phyloP scores from a whole-genome alignment of 92 coral and sea anemone species.

The Umimayanthus chanpuru region DNA sequence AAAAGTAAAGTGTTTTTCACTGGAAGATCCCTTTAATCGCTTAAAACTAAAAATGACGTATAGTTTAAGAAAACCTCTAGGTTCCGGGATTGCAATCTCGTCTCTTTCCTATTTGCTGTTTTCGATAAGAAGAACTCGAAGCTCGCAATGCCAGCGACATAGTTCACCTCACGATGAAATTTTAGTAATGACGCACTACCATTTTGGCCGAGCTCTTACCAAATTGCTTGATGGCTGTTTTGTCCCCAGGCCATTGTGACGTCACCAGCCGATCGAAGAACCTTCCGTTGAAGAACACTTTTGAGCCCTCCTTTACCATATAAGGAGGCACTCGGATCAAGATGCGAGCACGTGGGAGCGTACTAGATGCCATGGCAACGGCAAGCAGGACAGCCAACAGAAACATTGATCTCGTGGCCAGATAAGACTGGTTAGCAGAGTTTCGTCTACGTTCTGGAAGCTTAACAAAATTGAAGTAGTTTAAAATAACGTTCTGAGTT shows the following conservation, averaged over 20 bases:
- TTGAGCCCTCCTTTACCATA: constrained; percentile 65
- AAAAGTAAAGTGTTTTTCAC: too few relatives aligned
- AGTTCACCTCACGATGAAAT: not conserved
- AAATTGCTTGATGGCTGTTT: constrained; percentile 61
- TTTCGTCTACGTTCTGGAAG: not conserved
- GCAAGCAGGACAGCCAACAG: constrained; percentile 57
- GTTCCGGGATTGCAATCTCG: too few relatives aligned
- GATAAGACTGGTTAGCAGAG: not conserved
- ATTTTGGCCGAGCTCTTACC: constrained; percentile 49
- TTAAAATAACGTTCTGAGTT: not conserved
- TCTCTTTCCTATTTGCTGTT: too few relatives aligned
- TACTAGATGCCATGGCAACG: constrained; percentile 68
- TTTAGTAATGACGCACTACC: not conserved
- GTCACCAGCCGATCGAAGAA: constrained; percentile 67
- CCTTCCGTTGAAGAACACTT: constrained; percentile 66
- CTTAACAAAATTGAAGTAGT: not conserved
- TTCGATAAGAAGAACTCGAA: too few relatives aligned
- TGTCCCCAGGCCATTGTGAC: constrained; percentile 48
- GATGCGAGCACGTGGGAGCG: constrained; percentile 60
- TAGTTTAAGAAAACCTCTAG: too few relatives aligned
- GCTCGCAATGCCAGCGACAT: not conserved
- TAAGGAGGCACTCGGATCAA: constrained; percentile 63
- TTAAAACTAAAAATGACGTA: too few relatives aligned
- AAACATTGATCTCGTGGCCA: constrained; percentile 38
- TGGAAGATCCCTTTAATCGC: too few relatives aligned